Evolutionary conservation across 2,888 invertebrate species (phyloP).

Genomic region (Osedax frankpressi): DNA sequence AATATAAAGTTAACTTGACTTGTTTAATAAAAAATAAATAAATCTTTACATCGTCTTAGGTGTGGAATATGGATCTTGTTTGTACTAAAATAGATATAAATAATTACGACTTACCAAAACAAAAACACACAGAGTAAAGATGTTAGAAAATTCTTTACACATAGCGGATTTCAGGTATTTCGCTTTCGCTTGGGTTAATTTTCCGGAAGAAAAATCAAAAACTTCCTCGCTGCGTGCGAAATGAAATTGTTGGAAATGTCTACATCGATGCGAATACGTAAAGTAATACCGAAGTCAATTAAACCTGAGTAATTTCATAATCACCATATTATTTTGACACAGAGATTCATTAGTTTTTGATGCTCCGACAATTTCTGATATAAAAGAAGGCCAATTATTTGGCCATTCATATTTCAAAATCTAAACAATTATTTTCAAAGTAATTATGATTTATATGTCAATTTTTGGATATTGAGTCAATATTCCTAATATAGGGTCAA

Average conservation of each 20-base stretch:
- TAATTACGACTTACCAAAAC: constrained; percentile 65
- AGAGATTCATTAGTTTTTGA: constrained; percentile 96
- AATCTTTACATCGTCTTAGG: too few species aligned
- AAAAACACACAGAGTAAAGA: constrained; percentile 92
- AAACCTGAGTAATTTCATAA: constrained; percentile 73
- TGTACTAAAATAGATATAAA: too few species aligned
- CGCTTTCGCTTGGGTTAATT: constrained; percentile 95
- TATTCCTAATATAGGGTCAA: too few species aligned
- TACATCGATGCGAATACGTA: too few species aligned
- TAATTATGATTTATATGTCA: not conserved
- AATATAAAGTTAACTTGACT: too few species aligned
- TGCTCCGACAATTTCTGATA: constrained; percentile 95
- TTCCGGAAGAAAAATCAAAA: constrained; percentile 94
- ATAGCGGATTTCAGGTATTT: constrained; percentile 97
- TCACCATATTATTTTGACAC: constrained; percentile 99
- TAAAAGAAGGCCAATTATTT: constrained; percentile 97
- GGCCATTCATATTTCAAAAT: constrained; percentile 99
- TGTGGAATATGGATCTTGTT: too few species aligned
- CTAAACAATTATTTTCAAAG: constrained; percentile 44
- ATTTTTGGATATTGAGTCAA: too few species aligned
- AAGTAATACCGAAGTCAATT: not conserved
- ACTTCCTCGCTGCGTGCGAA: constrained; percentile 78
- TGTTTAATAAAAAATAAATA: not conserved
- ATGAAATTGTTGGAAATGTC: too few species aligned
- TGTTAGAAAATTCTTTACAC: constrained; percentile 96